Conservation (phyloP, 2,797 vertebrate species). For the Limosa lapponica region DNA sequence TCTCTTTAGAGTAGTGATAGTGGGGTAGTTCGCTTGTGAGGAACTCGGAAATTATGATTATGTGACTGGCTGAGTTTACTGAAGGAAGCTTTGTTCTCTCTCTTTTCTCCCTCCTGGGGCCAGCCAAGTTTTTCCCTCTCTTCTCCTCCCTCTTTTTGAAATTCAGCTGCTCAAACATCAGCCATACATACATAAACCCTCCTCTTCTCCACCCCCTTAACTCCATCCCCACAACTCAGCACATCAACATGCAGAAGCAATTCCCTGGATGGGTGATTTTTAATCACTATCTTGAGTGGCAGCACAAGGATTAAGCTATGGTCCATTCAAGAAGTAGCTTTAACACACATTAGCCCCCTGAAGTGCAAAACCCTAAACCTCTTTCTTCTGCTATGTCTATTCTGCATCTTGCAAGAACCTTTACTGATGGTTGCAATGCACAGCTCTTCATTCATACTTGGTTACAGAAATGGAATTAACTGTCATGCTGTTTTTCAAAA, state of each 20-base stretch:
- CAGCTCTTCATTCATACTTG: slow-evolving; percentile 14
- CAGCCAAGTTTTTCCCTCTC: not conserved
- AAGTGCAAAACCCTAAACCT: slow-evolving; percentile 40
- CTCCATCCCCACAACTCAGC: not conserved
- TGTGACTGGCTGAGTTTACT: slow-evolving; percentile 1
- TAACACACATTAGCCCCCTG: slow-evolving; percentile 57
- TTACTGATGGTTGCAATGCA: not conserved
- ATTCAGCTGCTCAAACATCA: slow-evolving; percentile 25
- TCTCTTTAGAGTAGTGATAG: not conserved
- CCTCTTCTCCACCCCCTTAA: not conserved
- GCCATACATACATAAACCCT: slow-evolving; percentile 8
- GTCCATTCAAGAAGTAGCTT: slow-evolving; percentile 7
- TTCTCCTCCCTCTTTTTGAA: not conserved
- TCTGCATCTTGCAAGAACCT: slow-evolving; percentile 29
- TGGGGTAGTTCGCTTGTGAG: not conserved
- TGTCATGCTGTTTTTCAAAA: not conserved
- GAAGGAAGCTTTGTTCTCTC: slow-evolving; percentile 48
- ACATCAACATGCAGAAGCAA: slow-evolving; percentile 41
- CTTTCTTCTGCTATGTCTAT: slow-evolving; percentile 11
- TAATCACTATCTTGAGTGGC: slow-evolving; percentile 58
- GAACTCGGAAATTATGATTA: not conserved
- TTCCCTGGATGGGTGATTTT: slow-evolving; percentile 70
- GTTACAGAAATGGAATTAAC: slow-evolving; percentile 54
- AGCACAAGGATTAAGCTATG: slow-evolving; percentile 65
- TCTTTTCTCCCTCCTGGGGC: not conserved